These are phyloP conservation scores for Aphrocallistes beatrix DNA, from an alignment of 37 sponge, comb jelly and placozoan species.

Conservation along the genomic window DNA sequence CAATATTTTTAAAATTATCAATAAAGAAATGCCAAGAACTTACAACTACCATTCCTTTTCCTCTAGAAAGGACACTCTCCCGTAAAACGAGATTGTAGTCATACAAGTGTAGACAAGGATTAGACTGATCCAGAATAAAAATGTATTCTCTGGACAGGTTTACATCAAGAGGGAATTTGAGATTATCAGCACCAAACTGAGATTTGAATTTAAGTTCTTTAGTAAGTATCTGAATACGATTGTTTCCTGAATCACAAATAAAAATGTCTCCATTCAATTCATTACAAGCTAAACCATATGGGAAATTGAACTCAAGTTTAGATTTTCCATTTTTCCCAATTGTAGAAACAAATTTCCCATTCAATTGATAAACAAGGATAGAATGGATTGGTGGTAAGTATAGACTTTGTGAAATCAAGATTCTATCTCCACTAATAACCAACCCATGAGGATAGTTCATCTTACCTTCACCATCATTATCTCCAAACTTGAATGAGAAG, in stretches of 20 bases:
- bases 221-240: background rate
- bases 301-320: background rate
- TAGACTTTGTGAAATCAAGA: background rate
- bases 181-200: background rate
- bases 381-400: background rate
- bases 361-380: background rate
- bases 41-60: too few relatives aligned
- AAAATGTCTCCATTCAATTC: background rate
- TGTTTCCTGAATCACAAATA: background rate
- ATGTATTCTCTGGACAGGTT: background rate
- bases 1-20: too few relatives aligned
- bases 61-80: too few relatives aligned
- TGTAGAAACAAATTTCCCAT: background rate
- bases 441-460: background rate
- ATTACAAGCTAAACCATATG: background rate
- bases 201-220: background rate
- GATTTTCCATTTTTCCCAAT: background rate
- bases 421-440: background rate
- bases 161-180: background rate
- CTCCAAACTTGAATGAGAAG: background rate
- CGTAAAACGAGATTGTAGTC: too few relatives aligned
- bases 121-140: background rate
- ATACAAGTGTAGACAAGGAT: conserved; percentile 4
- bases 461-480: background rate
- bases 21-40: too few relatives aligned